Conservation (phyloP, 2,888 invertebrate genomes). For the Sinohyriopsis cumingii region DNA sequence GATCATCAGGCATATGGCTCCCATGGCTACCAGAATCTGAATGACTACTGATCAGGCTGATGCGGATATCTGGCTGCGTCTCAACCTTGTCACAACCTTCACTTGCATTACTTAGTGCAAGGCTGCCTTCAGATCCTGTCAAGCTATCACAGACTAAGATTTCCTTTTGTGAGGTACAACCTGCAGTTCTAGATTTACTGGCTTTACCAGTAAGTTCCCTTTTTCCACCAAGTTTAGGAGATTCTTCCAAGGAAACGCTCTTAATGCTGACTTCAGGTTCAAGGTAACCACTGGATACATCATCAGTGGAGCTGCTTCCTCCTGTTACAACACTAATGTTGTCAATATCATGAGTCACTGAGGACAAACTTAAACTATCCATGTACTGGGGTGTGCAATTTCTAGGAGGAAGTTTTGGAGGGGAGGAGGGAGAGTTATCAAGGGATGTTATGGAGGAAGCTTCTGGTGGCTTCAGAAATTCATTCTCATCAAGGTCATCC, state of each 20-base stretch:
- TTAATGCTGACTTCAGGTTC: conserved; percentile 8
- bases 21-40: conserved; percentile 41
- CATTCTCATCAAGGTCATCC: conserved; percentile 20
- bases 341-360: conserved; percentile 27
- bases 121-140: conserved; percentile 2
- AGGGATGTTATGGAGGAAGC: background rate
- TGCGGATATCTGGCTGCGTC: conserved; percentile 28
- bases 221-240: conserved; percentile 9
- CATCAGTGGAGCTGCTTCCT: conserved; percentile 27
- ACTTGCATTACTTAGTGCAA: conserved; percentile 6
- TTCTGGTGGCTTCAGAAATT: background rate
- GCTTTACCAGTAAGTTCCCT: background rate
- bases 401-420: conserved; percentile 54
- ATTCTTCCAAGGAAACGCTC: conserved; percentile 3
- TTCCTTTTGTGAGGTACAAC: no score
- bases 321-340: conserved; percentile 21
- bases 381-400: conserved; percentile 30
- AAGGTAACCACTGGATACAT: conserved; percentile 27
- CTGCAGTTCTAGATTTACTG: no score
- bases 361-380: conserved; percentile 36
- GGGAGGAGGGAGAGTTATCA: conserved; percentile 25
- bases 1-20: conserved; percentile 27
- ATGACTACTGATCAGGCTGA: conserved; percentile 43
- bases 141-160: no score
- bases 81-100: conserved; percentile 10